Conservation (phyloP, 1,140 invertebrate species). For the Drosophila pallidifrons region DNA sequence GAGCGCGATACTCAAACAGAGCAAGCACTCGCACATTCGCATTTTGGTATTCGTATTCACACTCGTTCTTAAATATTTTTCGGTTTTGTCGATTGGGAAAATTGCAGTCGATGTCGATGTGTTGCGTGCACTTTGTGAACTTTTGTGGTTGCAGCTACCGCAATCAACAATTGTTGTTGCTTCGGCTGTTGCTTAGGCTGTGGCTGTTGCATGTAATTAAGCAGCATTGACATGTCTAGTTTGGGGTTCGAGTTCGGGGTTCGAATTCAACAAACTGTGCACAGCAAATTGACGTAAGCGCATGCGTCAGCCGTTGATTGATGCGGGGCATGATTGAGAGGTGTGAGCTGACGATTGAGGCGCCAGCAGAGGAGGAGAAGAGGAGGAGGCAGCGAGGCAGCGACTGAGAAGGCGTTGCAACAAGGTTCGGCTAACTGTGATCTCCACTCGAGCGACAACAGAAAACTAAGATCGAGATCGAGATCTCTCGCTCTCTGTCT, state of each 20-base stretch:
- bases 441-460: slow-evolving; percentile 25
- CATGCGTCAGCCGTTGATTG: slow-evolving; percentile 65
- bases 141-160: slow-evolving; percentile 23
- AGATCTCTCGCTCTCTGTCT: slow-evolving; percentile 11
- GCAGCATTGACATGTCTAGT: slow-evolving; percentile 77
- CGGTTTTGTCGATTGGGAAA: slow-evolving; percentile 18
- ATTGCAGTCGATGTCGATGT: slow-evolving; percentile 47
- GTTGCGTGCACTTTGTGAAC: slow-evolving; percentile 78
- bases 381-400: too few species aligned
- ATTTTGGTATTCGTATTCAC: slow-evolving; percentile 26
- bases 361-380: not conserved
- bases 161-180: not conserved
- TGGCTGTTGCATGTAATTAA: slow-evolving; percentile 72
- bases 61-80: slow-evolving; percentile 44
- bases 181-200: slow-evolving; percentile 5
- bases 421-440: slow-evolving; percentile 36
- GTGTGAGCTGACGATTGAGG: not conserved
- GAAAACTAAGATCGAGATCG: slow-evolving; percentile 22
- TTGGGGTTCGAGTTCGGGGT: slow-evolving; percentile 54
- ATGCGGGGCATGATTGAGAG: slow-evolving; percentile 18
- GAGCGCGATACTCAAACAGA: not conserved
- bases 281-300: slow-evolving; percentile 77
- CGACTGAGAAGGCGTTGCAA: slow-evolving; percentile 4
- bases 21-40: slow-evolving; percentile 2
- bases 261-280: slow-evolving; percentile 42